Base-by-base conservation (phyloP, 1,140 invertebrate genomes). In the Cylas formicarius region DNA sequence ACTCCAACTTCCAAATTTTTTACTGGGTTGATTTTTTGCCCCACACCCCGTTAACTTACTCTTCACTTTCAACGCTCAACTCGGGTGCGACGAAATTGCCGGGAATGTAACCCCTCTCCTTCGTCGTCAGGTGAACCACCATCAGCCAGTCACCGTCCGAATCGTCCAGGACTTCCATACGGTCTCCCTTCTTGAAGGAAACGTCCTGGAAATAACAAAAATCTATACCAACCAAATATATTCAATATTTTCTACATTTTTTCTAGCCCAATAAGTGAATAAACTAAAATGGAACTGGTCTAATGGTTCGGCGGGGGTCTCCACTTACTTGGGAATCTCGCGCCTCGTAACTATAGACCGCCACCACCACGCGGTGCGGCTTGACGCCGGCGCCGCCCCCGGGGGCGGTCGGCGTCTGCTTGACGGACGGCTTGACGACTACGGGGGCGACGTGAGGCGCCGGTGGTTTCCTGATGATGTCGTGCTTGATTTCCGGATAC, bases 21-120 rank as follows among this genome's bases (percentile, higher is more conserved):
- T 32, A 32, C 17, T 8, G 13, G 7, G 17, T 11, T 7, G 33
- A 6, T n/a, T 18, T 38, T n/a, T n/a, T n/a, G n/a, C n/a, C n/a
- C n/a, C n/a, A n/a, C n/a, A n/a, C n/a, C n/a, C n/a, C n/a, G n/a
- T n/a, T n/a, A n/a, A 81, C 84, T 86, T 71, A 95, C 91, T 96
- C 92, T 80, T 95, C 90, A 68, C 88, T 93, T 67, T 96, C 90
- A 7, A 94, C 85, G 22, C 90, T 92, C 61, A 85, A 82, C 63
- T 93, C 90, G 47, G 86, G 80, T 2, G 91, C 92, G 3, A 96
- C 90, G 64, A 92, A 96, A 67, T 94, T 95, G 62, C 90, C 82
- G 1, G 92, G 91, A 54, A 96, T 90, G 44, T 92, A 81, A 5
- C 91, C 92, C 64, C 89, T 85, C 50, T 83, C 76, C 40, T 85